Evolutionary conservation across 2,113 vertebrate species (phyloP).

Genomic region (Cairina moschata): DNA sequence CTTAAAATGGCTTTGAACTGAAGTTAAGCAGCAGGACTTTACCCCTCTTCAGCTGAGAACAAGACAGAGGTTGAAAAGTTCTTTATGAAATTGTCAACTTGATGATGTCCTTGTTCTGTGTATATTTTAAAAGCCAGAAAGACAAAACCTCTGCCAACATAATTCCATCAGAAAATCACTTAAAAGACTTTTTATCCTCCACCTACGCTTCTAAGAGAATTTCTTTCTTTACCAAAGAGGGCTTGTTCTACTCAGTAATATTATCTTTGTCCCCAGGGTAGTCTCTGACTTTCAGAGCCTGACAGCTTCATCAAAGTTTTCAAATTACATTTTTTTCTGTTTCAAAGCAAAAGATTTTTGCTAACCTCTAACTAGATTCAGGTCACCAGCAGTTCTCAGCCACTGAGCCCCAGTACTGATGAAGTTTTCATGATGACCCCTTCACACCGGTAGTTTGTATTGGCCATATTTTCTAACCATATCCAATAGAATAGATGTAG

Average conservation of each 20-base stretch:
- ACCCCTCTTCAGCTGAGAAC: not conserved
- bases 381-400: not conserved
- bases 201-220: conserved; percentile 36
- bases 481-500: not conserved
- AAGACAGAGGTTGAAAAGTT: conserved; percentile 2
- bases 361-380: not conserved
- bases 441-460: not conserved
- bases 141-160: not conserved
- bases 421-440: not conserved
- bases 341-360: conserved; percentile 44
- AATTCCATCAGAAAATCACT: conserved; percentile 32
- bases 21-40: not conserved
- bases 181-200: conserved; percentile 17
- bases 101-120: not conserved
- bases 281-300: conserved; percentile 65
- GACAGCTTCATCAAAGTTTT: conserved; percentile 67
- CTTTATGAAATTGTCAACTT: conserved; percentile 11
- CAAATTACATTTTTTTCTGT: conserved; percentile 41
- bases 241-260: conserved; percentile 57
- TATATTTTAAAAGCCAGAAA: not conserved
- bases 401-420: not conserved
- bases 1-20: not conserved
- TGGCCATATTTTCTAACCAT: not conserved
- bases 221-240: conserved; percentile 37
- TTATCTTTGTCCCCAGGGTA: conserved; percentile 57